Base-by-base conservation (phyloP, 2,888 invertebrate genomes). In the Dysmachus trigonus region DNA sequence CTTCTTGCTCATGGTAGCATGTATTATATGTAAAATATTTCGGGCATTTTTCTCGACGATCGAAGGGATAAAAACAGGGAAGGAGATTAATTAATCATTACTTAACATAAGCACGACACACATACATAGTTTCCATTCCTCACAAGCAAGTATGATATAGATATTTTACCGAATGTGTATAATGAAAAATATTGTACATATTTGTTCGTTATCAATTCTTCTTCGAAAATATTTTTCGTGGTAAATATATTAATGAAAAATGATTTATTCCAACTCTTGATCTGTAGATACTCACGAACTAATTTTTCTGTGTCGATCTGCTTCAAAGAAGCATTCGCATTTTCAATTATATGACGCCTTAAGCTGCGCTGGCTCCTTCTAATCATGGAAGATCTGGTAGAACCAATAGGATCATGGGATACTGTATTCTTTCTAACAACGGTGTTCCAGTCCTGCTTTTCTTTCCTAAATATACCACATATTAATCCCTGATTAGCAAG, bases 391-490 rank as follows among this genome's bases (percentile, higher is more conserved):
- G 96, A 96, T 22, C 94, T 94, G 0, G 95, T 94, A 31, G 95
- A 95, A 0, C 97, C 97, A 88, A 97, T 97, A 0, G 97, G 97
- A 92, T 97, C 95, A 0, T 93, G 92, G 0, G 93, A 93, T 5
- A 94, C 89, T 0, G 96, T 96, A 89, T 95, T 96, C 88, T 95
- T 94, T 5, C 96, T 93, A 0, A 96, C 97, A 88, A 96, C 92
- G 0, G 96, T 96, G 91, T 97, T 97, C 97, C 97, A 97, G 90
- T 97, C 96, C 86, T 95, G 95, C n/a, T 81, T 81, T 87, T 91
- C 91, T 62, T 91, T 91, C 31, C 31, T 81, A 62, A 8, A 72
- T 15, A 38, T 62, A 33, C n/a, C 41, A 10, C 86, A 83, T n/a
- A 6, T n/a, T n/a, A 47, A n/a, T 47, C 5, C 15, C 13, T 15